Evolutionary conservation across 2,797 vertebrate species (phyloP).

Genomic region (Heliangelus exortis): DNA sequence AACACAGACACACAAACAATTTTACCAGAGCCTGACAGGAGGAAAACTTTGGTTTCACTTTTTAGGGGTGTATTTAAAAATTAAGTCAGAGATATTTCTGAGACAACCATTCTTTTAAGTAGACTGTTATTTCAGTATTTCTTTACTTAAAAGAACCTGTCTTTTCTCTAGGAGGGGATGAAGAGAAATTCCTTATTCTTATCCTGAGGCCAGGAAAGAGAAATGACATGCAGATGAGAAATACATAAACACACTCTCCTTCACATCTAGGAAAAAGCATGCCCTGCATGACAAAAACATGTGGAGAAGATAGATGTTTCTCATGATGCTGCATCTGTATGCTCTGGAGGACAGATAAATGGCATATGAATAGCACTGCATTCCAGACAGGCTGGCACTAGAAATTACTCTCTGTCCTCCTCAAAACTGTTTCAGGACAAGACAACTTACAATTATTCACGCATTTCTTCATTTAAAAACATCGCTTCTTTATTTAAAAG

Average conservation of each 20-base stretch:
- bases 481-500: constrained; percentile 80
- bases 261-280: not conserved
- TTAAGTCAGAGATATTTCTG: constrained; percentile 16
- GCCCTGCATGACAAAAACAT: not conserved
- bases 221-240: constrained; percentile 22
- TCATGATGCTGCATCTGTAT: constrained; percentile 59
- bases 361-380: not conserved
- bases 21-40: constrained; percentile 34
- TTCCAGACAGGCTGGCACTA: constrained; percentile 16
- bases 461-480: constrained; percentile 81
- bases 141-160: constrained; percentile 33
- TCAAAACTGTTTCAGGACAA: constrained; percentile 73
- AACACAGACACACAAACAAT: constrained; percentile 23
- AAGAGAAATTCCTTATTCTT: constrained; percentile 46
- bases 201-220: constrained; percentile 10
- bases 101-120: not conserved
- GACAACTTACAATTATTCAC: constrained; percentile 78
- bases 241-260: not conserved
- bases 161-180: constrained; percentile 28
- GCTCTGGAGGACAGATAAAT: constrained; percentile 42
- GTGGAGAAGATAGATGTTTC: constrained; percentile 12
- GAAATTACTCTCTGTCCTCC: constrained; percentile 59
- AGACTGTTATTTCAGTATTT: not conserved
- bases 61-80: constrained; percentile 51
- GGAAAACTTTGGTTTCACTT: constrained; percentile 77